Base-by-base conservation (phyloP, 2,888 invertebrate species). In the Emmelina monodactyla region DNA sequence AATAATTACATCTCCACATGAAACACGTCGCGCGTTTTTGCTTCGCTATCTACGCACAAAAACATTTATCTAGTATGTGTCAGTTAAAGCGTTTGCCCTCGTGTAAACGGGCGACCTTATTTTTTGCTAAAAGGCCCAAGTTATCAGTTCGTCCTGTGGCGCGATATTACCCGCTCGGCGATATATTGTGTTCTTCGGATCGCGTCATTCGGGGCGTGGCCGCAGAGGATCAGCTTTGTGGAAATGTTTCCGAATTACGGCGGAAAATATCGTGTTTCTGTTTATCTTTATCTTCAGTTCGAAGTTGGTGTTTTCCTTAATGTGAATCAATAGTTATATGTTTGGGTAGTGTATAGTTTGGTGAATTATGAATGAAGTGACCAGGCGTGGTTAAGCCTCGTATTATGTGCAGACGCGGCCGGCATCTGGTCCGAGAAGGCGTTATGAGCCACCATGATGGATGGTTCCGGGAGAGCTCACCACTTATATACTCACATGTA, bases 51-150 rank as follows among this genome's bases (percentile, higher is more conserved):
- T 70, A 62, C 53, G 58, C 58, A 68, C 60, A 63, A 70, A 72
- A 66, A 70, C 71, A 75, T 76, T 75, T 76, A 76, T 76, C 76
- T 75, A 71, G 68, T 64, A 72, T 75, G 69, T 73, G 75, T 75
- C 75, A 73, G 68, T 73, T 73, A 67, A 72, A 72, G 67, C 68
- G 62, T 66, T 67, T 70, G 65, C 72, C 68, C 69, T 71, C 65
- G 62, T 73, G 67, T 71, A 68, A 75, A 64, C 64, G 72, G 65
- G 59, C 64, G 72, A 73, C 73, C 73, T 73, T 75, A 75, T 75
- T 78, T 75, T 76, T 76, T 75, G 66, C 57, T 60, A 63, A 58
- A 70, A 67, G 62, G 66, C 62, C 64, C 58, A 45, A 62, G 72
- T 62, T 72, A 78, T 76, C 72, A 69, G 70, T 65, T 51, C 53